phyloP scores from a whole-genome alignment of 2,113 vertebrate species.

The Hylia prasina region DNA sequence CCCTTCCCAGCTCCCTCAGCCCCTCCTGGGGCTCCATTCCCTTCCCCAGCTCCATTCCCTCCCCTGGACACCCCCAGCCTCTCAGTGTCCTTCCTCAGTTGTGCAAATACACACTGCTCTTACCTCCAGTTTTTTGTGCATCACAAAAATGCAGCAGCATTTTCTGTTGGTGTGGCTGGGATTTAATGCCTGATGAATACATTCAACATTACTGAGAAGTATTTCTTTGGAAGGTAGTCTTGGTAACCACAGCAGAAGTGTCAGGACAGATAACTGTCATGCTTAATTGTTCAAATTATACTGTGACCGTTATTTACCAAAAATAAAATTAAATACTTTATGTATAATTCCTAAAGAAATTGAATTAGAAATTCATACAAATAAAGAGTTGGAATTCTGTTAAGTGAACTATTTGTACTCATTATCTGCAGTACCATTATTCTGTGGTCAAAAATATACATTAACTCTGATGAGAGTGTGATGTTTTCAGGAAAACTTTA shows the following conservation, averaged over 20 bases:
- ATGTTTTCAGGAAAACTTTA: neutral
- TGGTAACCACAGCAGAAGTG: neutral
- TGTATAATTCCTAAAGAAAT: neutral
- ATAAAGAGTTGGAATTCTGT: neutral
- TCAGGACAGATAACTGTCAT: neutral
- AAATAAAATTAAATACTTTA: neutral
- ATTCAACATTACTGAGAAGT: neutral
- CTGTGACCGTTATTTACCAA: neutral
- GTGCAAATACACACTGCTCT: rapidly evolving
- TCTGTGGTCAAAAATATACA: neutral
- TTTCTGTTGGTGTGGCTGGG: neutral
- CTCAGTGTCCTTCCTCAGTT: rapidly evolving
- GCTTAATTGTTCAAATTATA: neutral
- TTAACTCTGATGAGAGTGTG: neutral
- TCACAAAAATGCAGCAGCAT: neutral
- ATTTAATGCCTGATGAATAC: neutral
- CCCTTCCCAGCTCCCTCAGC: neutral
- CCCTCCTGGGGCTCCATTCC: neutral
- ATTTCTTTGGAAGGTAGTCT: neutral
- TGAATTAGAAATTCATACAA: neutral
- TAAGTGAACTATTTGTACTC: neutral
- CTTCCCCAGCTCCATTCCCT: neutral
- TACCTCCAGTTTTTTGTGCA: rapidly evolving
- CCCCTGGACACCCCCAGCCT: neutral
- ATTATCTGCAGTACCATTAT: neutral